Base-by-base conservation (phyloP, 2,888 invertebrate species). In the Caenorhabditis uteleia region DNA sequence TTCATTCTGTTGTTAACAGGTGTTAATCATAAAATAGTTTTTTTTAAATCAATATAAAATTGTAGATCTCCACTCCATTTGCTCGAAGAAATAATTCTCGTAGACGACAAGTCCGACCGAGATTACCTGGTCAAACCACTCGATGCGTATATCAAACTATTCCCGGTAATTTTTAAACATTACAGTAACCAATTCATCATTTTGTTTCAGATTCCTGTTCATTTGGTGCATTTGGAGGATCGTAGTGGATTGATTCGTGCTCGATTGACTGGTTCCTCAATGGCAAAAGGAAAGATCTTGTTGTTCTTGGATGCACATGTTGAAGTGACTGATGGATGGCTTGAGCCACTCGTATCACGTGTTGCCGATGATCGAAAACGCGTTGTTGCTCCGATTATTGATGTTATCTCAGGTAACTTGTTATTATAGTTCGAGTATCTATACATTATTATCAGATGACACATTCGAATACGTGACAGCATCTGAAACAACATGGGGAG, bases 401-500 rank as follows among this genome's bases (percentile, higher is more conserved):
- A 77, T 39, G 74, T 73, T 8, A 74, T 72, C 18, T 71, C n/a
- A n/a, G n/a, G 58, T 10, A 43, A 57, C 50, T 8, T 12, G 31
- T 31, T 12, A 12, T 31, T 31, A 12, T 12, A 31, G 12, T 31
- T 8, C 31, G 12, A 31, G 31, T 12, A 12, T 31, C 12, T 31
- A 12, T 82, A 94, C n/a, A n/a, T n/a, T n/a, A n/a, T n/a, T n/a
- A n/a, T n/a, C 93, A 43, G 97, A 98, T 85, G 95, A 97, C 80
- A 93, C 93, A 4, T 98, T 98, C 86, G 95, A 97, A 86, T 98
- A 98, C 86, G 93, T 97, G 68, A 92, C 95, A 47, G 97, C 97
- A 1, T 95, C 95, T 1, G 97, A 98, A 84, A 94, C 95, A 90
- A 98, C 97, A 0, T 98, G 97, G 95, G 97, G 97, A 68, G 97